phyloP scores from a whole-genome alignment of 2,888 invertebrate species.

The Phorcus lineatus region DNA sequence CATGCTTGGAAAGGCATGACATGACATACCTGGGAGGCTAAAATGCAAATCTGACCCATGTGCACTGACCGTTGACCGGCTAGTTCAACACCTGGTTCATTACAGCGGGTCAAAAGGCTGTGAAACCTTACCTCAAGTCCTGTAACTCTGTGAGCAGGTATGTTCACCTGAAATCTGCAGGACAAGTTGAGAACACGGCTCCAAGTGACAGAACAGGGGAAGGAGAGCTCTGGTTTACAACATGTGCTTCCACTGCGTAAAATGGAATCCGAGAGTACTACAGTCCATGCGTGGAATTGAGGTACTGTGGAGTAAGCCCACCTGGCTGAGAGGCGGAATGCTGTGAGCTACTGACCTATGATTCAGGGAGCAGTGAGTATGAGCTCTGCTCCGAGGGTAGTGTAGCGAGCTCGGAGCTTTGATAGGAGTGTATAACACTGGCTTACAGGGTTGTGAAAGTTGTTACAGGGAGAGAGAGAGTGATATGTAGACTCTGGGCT shows the following conservation, averaged over 20 bases:
- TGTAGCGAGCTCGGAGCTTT: no score
- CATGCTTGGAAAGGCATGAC: neutral
- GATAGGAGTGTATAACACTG: neutral
- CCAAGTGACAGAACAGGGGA: neutral
- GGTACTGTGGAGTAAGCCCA: neutral
- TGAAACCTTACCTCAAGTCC: neutral
- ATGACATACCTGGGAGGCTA: neutral
- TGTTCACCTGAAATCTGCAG: neutral
- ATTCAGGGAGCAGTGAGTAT: neutral
- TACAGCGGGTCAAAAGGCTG: neutral
- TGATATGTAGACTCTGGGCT: neutral
- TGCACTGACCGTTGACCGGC: neutral
- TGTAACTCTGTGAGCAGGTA: neutral
- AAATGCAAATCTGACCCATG: conserved; percentile 1
- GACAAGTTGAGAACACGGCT: neutral
- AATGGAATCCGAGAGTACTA: conserved; percentile 2
- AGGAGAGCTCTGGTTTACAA: neutral
- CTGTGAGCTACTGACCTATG: neutral
- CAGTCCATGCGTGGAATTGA: neutral
- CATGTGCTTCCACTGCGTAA: neutral
- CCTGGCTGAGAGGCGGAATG: neutral
- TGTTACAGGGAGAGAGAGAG: neutral
- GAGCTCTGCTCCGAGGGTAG: no score
- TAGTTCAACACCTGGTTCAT: neutral
- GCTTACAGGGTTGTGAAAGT: neutral